Evolutionary conservation across 2,113 vertebrate species (phyloP).

Genomic region (Haplochromis vanheusdeni): DNA sequence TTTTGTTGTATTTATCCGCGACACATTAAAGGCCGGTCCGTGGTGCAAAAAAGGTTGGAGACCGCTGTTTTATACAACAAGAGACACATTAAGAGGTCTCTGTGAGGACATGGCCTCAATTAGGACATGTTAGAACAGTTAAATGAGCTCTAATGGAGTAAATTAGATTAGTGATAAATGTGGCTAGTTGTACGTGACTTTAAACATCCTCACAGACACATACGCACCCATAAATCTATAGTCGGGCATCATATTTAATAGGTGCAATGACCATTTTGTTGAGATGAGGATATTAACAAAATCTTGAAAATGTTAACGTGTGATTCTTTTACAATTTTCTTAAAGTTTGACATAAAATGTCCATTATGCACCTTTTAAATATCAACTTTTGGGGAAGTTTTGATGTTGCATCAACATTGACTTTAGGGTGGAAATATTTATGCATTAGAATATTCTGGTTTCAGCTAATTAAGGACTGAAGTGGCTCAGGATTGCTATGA

Average conservation of each 20-base stretch:
- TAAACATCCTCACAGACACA: neutral
- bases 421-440: neutral
- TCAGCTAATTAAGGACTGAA: neutral
- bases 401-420: neutral
- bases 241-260: neutral
- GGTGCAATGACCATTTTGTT: neutral
- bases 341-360: neutral
- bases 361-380: neutral
- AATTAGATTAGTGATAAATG: neutral
- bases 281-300: neutral
- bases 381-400: neutral
- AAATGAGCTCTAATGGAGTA: slow-evolving; percentile 14
- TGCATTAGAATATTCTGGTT: neutral
- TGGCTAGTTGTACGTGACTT: neutral
- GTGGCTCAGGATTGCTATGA: neutral
- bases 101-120: neutral
- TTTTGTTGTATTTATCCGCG: too few species aligned
- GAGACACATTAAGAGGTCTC: neutral
- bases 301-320: neutral
- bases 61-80: neutral
- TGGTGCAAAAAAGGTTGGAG: too few species aligned
- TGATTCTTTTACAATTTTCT: neutral
- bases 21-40: too few species aligned
- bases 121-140: neutral
- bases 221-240: neutral